Base-by-base conservation (phyloP, 2,113 vertebrate genomes). In the Axis porcinus region DNA sequence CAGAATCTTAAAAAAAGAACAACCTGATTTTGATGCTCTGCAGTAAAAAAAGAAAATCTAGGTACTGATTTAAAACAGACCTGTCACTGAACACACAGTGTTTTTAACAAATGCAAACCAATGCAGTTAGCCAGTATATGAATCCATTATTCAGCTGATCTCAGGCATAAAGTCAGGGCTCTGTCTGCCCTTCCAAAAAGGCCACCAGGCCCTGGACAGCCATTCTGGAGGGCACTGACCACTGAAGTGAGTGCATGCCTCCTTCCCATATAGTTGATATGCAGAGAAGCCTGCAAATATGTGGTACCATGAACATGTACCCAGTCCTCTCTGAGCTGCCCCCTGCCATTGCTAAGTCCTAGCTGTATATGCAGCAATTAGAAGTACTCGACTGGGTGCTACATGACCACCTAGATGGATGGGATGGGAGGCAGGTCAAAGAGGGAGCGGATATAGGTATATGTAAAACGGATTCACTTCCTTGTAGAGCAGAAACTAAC, bases 21-120 rank as follows among this genome's bases (percentile, higher is more conserved):
- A 79, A 62, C 2, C 12, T 25, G 7, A 81, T 79, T 87, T 89
- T 86, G 40, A 97, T 60, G 28, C 19, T 97, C 94, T 97, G 21
- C 27, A 85, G 55, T 84, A 45, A 96, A 94, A 88, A 45, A 36
- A 40, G 7, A 89, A 19, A 76, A 28, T 79, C 6, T 88, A 95
- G 50, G 6, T 89, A 70, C 78, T 55, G 14, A 95, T 47, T 96
- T 78, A 91, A 92, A 92, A 81, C 36, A 54, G 43, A 92, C 23
- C 9, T 45, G 23, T 79, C 33, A 45, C 25, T 28, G 14, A 82
- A 95, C 45, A 95, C 45, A 64, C 74, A 7, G 33, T 28, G 74
- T 45, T 86, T 94, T 96, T 90, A 84, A 70, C 23, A 97, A 60
- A 58, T 64, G 7, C 8, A 40, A 90, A 9, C 21, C 45, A 86